Percentiles rank a stretch among this genome's conserved stretches.
These are phyloP conservation scores for Phocides pigmalion DNA, from an alignment of 1,140 invertebrate genomes.

Conservation along the genomic window DNA sequence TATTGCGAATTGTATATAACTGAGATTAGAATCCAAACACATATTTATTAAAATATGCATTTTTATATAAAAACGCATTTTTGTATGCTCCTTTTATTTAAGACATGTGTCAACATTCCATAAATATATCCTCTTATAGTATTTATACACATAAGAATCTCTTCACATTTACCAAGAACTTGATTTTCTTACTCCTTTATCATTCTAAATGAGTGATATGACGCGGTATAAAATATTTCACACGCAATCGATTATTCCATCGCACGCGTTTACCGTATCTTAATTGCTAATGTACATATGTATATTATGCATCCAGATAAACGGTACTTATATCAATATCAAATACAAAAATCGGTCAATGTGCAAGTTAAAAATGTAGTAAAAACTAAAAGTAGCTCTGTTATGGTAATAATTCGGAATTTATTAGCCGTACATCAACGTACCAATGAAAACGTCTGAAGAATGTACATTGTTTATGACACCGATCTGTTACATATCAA, in stretches of 20 bases:
- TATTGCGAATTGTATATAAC: too few species aligned
- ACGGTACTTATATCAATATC: not conserved
- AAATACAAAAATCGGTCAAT: constrained; percentile 6
- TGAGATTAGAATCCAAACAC: too few species aligned
- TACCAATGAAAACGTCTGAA: constrained; percentile 56
- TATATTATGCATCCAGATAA: not conserved
- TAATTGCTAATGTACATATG: constrained; percentile 33
- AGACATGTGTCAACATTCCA: too few species aligned
- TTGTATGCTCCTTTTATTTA: too few species aligned
- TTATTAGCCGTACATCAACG: constrained; percentile 43
- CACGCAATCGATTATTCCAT: constrained; percentile 35
- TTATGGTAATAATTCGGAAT: constrained; percentile 45
- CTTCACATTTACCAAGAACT: too few species aligned
- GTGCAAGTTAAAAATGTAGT: constrained; percentile 27
- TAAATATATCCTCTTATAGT: too few species aligned
- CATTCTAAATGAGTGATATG: too few species aligned
- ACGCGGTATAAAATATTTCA: constrained; percentile 18
- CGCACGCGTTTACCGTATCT: constrained; percentile 36
- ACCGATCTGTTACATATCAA: constrained; percentile 61
- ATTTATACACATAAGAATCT: too few species aligned
- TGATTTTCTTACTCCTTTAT: too few species aligned
- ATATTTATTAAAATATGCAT: too few species aligned
- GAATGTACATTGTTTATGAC: constrained; percentile 52
- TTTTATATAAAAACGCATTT: too few species aligned
- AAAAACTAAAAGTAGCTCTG: constrained; percentile 32